Evolutionary conservation across 92 coral and sea anemone species (phyloP).

Genomic region (Porites divaricata): DNA sequence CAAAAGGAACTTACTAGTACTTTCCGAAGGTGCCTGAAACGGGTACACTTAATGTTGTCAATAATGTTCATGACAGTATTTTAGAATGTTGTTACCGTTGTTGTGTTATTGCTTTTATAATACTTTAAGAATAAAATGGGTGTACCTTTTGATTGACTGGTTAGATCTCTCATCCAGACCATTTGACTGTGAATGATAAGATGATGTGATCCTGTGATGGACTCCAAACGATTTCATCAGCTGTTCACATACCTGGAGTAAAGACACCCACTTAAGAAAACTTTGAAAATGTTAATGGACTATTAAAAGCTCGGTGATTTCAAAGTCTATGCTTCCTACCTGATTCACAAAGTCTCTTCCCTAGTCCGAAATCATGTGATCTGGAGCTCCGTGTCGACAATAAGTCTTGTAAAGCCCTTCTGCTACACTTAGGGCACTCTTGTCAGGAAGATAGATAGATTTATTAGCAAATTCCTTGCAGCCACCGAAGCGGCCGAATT

Average conservation of each 20-base stretch:
- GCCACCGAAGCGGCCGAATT: no score
- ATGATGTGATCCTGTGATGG: conserved; percentile 64
- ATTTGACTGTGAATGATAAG: conserved; percentile 76
- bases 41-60: not conserved
- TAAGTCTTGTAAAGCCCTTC: conserved; percentile 56
- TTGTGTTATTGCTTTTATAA: not conserved
- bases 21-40: not conserved
- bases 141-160: conserved; percentile 62
- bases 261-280: not conserved
- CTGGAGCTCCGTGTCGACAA: conserved; percentile 81
- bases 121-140: not conserved
- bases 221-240: conserved; percentile 49
- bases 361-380: conserved; percentile 74
- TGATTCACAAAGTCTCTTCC: conserved; percentile 81
- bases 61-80: not conserved
- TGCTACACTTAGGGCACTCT: conserved; percentile 66
- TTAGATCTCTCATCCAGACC: conserved; percentile 80
- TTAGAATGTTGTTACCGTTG: not conserved
- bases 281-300: not conserved
- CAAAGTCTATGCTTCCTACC: conserved; percentile 32
- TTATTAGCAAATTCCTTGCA: no score
- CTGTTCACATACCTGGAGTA: not conserved
- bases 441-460: no score
- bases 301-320: not conserved
- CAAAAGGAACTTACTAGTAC: not conserved